These are phyloP conservation scores for Beroe forskalii DNA, from an alignment of 37 sponge, comb jelly and placozoan species.

Conservation along the genomic window DNA sequence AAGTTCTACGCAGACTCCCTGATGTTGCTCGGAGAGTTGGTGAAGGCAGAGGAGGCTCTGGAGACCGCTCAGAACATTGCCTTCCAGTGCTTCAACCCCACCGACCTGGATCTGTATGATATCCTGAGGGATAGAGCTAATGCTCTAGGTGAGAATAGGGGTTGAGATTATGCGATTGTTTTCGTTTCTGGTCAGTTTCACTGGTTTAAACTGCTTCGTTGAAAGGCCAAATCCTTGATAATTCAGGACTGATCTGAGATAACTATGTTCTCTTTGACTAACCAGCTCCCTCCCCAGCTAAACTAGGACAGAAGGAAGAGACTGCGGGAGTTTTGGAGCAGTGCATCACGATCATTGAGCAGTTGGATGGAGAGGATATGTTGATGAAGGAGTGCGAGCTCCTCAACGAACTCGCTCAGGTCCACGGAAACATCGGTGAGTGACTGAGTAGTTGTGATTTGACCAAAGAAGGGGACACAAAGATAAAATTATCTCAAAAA, in stretches of 20 bases:
- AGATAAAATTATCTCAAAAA: too few species aligned
- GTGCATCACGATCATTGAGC: slow-evolving; percentile 46
- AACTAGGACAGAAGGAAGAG: slow-evolving; percentile 43
- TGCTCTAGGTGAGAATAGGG: slow-evolving; percentile 28
- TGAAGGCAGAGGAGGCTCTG: slow-evolving; percentile 59
- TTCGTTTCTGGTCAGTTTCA: too few species aligned
- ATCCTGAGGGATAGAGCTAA: slow-evolving; percentile 59
- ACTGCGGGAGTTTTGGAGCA: slow-evolving; percentile 63
- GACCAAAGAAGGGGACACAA: too few species aligned
- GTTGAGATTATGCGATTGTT: too few species aligned
- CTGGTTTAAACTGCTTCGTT: too few species aligned
- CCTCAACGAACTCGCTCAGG: slow-evolving; percentile 64
- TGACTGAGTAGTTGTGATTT: too few species aligned
- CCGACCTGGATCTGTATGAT: slow-evolving; percentile 58
- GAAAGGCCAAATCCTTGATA: too few species aligned
- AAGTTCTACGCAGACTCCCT: slow-evolving; percentile 64
- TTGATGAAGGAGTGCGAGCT: slow-evolving; percentile 47
- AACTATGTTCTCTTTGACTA: background rate
- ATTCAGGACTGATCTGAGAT: too few species aligned
- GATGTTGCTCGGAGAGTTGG: slow-evolving; percentile 35
- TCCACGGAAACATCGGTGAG: slow-evolving; percentile 56
- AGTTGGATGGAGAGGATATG: slow-evolving; percentile 48
- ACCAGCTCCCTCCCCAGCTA: background rate
- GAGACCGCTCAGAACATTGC: slow-evolving; percentile 62
- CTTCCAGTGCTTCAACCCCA: slow-evolving; percentile 63